These are phyloP conservation scores for Polypedilum vanderplanki DNA, from an alignment of 1,140 invertebrate species.

Conservation along the genomic window DNA sequence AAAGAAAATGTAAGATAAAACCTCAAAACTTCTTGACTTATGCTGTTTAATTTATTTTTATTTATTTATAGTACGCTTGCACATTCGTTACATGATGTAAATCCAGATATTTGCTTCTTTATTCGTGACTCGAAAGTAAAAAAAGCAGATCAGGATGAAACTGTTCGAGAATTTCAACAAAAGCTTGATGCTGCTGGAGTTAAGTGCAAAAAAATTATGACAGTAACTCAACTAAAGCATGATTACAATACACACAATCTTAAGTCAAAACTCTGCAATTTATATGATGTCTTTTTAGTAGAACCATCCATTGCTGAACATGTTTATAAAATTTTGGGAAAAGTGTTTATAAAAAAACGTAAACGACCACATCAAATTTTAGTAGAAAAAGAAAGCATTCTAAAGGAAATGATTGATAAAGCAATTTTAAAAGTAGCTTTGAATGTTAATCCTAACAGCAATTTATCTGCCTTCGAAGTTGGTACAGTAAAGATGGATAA, in stretches of 20 bases:
- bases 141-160: not conserved
- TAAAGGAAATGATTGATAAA: not conserved
- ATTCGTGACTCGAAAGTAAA: not conserved
- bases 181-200: not conserved
- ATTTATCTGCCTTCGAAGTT: not conserved
- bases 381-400: not conserved
- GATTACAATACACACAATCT: not conserved
- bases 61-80: not conserved
- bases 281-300: not conserved
- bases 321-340: constrained; percentile 2
- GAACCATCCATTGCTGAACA: not conserved
- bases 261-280: not conserved
- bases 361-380: not conserved
- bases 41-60: not conserved
- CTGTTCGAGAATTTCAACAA: not conserved
- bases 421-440: not conserved
- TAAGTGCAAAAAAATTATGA: not conserved
- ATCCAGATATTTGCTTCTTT: constrained; percentile 13
- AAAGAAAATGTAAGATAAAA: constrained; percentile 1
- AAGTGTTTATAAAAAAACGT: constrained; percentile 11
- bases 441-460: not conserved
- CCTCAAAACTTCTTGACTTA: not conserved
- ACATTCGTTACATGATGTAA: not conserved
- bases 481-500: not conserved
- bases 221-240: not conserved